These are phyloP conservation scores for Rhabdophis nuchalis DNA, from an alignment of 2,797 vertebrate species.

Conservation along the genomic window DNA sequence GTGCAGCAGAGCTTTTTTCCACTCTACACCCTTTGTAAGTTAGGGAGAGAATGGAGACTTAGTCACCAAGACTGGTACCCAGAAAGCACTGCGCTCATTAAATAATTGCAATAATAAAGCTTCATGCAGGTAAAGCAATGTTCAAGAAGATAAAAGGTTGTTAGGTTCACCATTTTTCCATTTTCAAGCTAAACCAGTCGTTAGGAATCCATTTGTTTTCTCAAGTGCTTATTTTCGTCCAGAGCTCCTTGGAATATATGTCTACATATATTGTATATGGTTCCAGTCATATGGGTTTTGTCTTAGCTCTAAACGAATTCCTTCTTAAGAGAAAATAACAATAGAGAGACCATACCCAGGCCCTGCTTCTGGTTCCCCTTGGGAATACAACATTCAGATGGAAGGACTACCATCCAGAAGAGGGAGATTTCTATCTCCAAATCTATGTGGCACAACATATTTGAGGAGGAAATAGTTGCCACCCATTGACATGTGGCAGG, in stretches of 20 bases:
- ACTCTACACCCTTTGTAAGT: neutral
- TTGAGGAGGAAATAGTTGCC: neutral
- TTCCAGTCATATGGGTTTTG: neutral
- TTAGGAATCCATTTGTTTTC: neutral
- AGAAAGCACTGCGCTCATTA: slow-evolving; percentile 15
- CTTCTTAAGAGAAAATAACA: neutral
- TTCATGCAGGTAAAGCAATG: neutral
- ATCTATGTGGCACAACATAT: neutral
- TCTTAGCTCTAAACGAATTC: neutral
- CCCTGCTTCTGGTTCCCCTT: neutral
- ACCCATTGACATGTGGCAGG: no score
- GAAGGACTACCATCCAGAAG: neutral
- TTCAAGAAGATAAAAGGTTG: slow-evolving; percentile 17
- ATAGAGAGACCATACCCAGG: neutral
- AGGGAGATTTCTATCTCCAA: neutral
- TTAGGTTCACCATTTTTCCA: neutral
- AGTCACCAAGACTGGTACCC: neutral
- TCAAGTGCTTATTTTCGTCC: neutral
- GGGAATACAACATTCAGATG: neutral
- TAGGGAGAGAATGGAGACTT: neutral
- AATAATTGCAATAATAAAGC: slow-evolving; percentile 17
- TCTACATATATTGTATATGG: neutral
- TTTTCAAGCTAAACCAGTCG: neutral
- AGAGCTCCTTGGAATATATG: no score
- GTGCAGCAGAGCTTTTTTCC: fast-evolving